phyloP scores from a whole-genome alignment of 2,113 vertebrate species.

The Onychostoma macrolepis region DNA sequence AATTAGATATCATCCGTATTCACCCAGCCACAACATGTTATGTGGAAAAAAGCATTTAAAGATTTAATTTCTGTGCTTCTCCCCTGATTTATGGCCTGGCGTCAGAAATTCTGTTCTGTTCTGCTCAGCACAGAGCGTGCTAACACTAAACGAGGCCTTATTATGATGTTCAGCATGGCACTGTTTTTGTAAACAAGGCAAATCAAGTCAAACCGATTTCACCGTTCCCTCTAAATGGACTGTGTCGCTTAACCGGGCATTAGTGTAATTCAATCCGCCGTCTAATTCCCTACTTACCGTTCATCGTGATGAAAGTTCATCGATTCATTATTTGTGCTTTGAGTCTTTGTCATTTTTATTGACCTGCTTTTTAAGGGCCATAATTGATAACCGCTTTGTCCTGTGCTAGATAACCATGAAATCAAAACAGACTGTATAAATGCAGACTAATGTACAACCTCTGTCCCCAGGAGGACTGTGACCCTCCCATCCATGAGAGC shows the following conservation, averaged over 20 bases:
- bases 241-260: constrained; percentile 25
- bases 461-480: constrained; percentile 86
- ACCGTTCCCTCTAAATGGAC: constrained; percentile 27
- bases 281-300: constrained; percentile 35
- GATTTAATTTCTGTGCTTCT: constrained; percentile 37
- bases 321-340: constrained; percentile 40
- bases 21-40: constrained; percentile 21
- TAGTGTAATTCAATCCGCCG: constrained; percentile 41
- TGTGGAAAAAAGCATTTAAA: constrained; percentile 36
- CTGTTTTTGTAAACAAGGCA: constrained; percentile 36
- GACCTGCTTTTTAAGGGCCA: constrained; percentile 39
- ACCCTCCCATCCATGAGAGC: constrained; percentile 92
- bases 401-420: constrained; percentile 32
- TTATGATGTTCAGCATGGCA: constrained; percentile 26
- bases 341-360: constrained; percentile 46
- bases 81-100: constrained; percentile 19
- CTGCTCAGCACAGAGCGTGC: background rate
- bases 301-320: constrained; percentile 33
- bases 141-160: constrained; percentile 11
- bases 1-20: constrained; percentile 40
- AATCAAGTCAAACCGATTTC: constrained; percentile 39
- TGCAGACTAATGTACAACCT: background rate
- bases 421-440: constrained; percentile 30
- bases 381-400: constrained; percentile 32
- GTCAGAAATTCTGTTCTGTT: constrained; percentile 18